Evolutionary conservation across 2,888 invertebrate species (phyloP).

Genomic region (Epinotia demarniana): DNA sequence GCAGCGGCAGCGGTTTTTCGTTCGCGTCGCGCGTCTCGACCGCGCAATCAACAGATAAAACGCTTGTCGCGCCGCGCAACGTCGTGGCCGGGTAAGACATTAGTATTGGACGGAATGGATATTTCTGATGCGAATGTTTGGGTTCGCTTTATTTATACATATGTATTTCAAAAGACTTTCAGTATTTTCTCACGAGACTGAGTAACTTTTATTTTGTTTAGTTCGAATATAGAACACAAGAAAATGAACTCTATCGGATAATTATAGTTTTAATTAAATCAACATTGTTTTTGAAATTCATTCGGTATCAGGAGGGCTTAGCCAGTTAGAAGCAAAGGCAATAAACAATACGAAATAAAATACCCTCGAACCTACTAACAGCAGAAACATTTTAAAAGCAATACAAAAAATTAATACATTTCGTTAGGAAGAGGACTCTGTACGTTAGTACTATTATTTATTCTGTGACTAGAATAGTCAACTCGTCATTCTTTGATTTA

Average conservation of each 20-base stretch:
- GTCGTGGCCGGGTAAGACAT: too few species aligned
- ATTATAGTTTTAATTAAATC: background rate
- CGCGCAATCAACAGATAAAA: too few species aligned
- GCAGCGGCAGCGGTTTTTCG: too few species aligned
- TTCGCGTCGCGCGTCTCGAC: too few species aligned
- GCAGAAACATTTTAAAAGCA: background rate
- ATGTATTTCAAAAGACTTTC: background rate
- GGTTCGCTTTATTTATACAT: too few species aligned
- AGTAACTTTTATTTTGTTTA: background rate
- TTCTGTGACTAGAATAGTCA: too few species aligned
- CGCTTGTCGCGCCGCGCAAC: too few species aligned
- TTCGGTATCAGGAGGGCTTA: background rate
- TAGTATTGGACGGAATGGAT: too few species aligned
- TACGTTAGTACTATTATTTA: too few species aligned
- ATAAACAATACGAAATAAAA: background rate
- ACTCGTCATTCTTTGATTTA: too few species aligned
- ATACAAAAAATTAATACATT: background rate
- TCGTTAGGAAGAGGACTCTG: too few species aligned
- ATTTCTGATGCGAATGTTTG: too few species aligned
- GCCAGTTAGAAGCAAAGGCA: background rate
- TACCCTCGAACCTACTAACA: background rate
- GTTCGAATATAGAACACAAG: background rate
- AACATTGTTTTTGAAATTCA: background rate
- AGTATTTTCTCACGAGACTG: background rate
- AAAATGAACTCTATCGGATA: background rate